Evolutionary conservation across 2,888 invertebrate genomes (phyloP).

Genomic region (Amiota communis): DNA sequence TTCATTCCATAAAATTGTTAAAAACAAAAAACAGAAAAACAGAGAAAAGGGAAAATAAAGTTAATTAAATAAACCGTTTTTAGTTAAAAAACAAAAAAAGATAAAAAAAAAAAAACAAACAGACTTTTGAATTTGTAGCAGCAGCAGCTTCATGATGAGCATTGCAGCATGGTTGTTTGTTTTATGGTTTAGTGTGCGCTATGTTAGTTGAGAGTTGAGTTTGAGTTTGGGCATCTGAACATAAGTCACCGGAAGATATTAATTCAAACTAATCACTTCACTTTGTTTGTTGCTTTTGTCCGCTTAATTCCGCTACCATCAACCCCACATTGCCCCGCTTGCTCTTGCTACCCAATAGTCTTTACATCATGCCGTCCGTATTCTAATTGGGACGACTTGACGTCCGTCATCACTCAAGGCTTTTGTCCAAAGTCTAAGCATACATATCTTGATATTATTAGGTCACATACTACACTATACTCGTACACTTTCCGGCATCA

Average conservation of each 20-base stretch:
- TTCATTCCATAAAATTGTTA: background rate
- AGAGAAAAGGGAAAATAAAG: too few species aligned
- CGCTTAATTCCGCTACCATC: background rate
- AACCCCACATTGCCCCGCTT: background rate
- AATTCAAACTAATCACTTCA: constrained; percentile 18
- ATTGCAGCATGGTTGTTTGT: too few species aligned
- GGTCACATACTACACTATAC: too few species aligned
- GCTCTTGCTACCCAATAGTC: background rate
- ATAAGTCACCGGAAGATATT: constrained; percentile 22
- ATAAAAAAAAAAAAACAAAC: background rate
- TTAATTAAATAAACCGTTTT: too few species aligned
- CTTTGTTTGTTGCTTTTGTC: background rate
- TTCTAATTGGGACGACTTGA: too few species aligned
- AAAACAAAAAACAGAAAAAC: constrained; percentile 10
- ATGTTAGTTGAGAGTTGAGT: background rate
- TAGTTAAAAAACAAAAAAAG: background rate
- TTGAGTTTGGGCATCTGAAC: background rate
- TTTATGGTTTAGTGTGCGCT: too few species aligned
- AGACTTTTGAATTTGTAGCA: background rate
- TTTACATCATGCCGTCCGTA: background rate
- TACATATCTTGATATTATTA: too few species aligned
- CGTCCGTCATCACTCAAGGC: too few species aligned
- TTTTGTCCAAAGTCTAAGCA: too few species aligned
- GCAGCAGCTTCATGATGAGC: too few species aligned
- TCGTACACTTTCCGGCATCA: too few species aligned